Conservation (phyloP, 2,888 invertebrate genomes). For the Fabriciana adippe region DNA sequence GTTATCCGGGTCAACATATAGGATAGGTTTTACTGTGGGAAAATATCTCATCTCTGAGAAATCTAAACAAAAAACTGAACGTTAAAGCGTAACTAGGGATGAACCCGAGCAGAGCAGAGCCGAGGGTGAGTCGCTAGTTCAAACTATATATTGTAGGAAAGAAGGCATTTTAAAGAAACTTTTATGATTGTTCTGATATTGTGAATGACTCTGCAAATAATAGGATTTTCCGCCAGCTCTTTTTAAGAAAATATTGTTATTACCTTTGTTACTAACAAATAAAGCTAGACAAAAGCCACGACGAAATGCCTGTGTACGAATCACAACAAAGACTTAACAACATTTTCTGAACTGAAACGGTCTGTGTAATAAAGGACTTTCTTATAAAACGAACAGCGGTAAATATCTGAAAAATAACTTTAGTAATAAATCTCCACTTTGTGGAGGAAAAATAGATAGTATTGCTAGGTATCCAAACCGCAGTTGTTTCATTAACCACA, state of each 20-base stretch:
- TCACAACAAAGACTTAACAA: neutral
- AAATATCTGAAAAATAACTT: constrained; percentile 7
- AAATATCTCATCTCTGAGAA: no score
- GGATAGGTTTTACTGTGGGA: no score
- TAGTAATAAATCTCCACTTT: constrained; percentile 16
- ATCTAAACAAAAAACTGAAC: no score
- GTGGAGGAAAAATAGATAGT: constrained; percentile 10
- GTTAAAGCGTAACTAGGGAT: no score
- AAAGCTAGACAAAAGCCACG: neutral
- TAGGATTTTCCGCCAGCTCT: neutral
- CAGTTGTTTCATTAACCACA: constrained; percentile 17
- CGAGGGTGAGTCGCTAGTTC: no score
- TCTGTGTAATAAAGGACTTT: neutral
- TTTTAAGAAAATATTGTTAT: neutral
- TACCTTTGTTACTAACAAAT: neutral
- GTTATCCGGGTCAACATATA: no score
- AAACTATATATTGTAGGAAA: no score
- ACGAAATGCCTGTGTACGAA: neutral
- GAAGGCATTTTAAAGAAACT: no score
- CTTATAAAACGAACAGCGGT: constrained; percentile 2
- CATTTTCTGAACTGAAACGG: neutral
- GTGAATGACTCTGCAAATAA: no score
- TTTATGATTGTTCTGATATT: no score
- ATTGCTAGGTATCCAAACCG: neutral
- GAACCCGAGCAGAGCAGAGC: no score